phyloP scores from a whole-genome alignment of 2,797 vertebrate genomes.

The Rachycentron canadum region DNA sequence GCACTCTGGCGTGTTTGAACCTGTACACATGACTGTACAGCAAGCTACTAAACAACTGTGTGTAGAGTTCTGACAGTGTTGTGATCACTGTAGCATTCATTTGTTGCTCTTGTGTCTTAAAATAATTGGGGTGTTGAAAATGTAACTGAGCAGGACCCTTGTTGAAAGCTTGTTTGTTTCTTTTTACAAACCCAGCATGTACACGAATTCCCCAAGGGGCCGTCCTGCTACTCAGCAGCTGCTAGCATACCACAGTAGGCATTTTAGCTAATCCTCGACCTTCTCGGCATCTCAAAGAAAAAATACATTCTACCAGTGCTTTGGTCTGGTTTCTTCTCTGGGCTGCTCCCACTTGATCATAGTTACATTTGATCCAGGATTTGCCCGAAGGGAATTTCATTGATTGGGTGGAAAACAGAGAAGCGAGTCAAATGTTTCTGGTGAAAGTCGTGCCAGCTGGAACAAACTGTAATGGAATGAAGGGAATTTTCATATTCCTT shows the following conservation, averaged over 20 bases:
- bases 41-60: slow-evolving; percentile 6
- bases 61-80: slow-evolving; percentile 21
- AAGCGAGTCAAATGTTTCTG: slow-evolving; percentile 45
- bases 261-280: slow-evolving; percentile 49
- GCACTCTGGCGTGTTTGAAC: slow-evolving; percentile 71
- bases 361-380: slow-evolving; percentile 1
- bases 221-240: slow-evolving; percentile 63
- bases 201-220: slow-evolving; percentile 69
- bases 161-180: slow-evolving; percentile 59
- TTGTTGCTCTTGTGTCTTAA: slow-evolving; percentile 72
- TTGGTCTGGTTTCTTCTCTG: slow-evolving; percentile 5
- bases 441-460: slow-evolving; percentile 63
- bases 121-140: slow-evolving; percentile 79
- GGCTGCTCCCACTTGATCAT: slow-evolving; percentile 2
- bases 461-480: slow-evolving; percentile 64
- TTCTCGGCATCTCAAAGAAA: slow-evolving; percentile 30
- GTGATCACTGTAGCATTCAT: slow-evolving; percentile 34
- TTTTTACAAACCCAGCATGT: slow-evolving; percentile 64
- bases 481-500: slow-evolving; percentile 61
- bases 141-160: slow-evolving; percentile 56
- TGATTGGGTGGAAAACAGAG: slow-evolving; percentile 32
- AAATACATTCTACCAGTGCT: neutral
- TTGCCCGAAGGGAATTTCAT: slow-evolving; percentile 27
- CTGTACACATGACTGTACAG: slow-evolving; percentile 50
- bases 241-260: slow-evolving; percentile 63